A percentile compares a stretch with the other conserved stretches of the same genome.
phyloP scores from a whole-genome alignment of 2,888 invertebrate species.

The Conops quadrifasciatus region DNA sequence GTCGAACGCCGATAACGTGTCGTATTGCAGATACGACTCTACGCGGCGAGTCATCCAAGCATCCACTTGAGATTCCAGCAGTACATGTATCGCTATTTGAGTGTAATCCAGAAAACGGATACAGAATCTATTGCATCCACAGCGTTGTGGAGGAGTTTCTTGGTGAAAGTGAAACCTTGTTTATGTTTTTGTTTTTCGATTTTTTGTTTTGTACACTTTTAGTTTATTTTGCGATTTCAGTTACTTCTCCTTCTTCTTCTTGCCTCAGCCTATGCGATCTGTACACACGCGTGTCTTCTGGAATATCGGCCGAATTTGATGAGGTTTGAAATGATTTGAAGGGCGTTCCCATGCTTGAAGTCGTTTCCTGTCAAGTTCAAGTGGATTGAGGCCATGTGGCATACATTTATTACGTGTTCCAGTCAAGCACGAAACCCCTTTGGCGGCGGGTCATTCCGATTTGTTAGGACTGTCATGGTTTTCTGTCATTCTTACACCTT shows the following conservation, averaged over 20 bases:
- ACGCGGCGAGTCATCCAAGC: not conserved
- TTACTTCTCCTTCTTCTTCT: not conserved
- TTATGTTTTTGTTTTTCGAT: constrained; percentile 47
- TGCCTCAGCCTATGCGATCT: not conserved
- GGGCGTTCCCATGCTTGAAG: constrained; percentile 7
- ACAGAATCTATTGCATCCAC: not conserved
- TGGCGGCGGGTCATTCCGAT: constrained; percentile 15
- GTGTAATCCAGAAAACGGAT: not conserved
- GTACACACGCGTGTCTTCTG: not conserved
- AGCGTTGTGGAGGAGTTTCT: constrained; percentile 44
- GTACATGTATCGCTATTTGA: not conserved
- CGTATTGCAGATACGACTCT: not conserved
- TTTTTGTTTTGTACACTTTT: too few relatives aligned
- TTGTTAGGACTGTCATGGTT: constrained; percentile 9
- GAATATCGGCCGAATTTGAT: too few relatives aligned
- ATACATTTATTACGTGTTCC: constrained; percentile 46
- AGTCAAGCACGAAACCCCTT: constrained; percentile 48
- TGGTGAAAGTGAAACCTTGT: constrained; percentile 58
- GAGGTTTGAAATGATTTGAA: not conserved
- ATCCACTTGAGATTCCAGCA: constrained; percentile 21
- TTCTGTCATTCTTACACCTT: not conserved
- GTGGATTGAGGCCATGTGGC: constrained; percentile 39
- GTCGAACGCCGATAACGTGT: constrained; percentile 12
- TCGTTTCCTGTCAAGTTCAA: constrained; percentile 46
- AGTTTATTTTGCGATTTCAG: too few relatives aligned